phyloP scores from a whole-genome alignment of 1,140 invertebrate genomes.

The Drosophila nikananu region DNA sequence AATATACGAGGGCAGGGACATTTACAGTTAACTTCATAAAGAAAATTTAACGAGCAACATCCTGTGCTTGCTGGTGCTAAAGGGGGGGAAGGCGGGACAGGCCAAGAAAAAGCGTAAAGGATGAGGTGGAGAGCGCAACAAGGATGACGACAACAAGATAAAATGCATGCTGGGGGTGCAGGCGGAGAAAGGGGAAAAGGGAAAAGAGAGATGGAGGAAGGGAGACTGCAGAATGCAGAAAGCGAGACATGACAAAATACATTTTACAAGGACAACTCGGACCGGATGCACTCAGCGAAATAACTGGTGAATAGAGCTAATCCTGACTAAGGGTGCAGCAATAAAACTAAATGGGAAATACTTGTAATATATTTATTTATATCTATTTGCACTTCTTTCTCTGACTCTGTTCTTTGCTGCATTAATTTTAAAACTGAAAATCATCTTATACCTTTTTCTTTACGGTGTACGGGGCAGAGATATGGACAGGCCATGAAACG shows the following conservation, averaged over 20 bases:
- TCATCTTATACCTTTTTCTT: neutral
- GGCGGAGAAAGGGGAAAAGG: too few species aligned
- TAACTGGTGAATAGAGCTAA: neutral
- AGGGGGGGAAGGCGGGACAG: neutral
- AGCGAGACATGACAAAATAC: constrained; percentile 70
- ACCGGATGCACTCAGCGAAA: constrained; percentile 26
- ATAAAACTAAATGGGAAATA: neutral
- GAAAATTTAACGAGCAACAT: constrained; percentile 83
- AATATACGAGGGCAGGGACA: constrained; percentile 56
- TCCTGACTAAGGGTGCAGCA: too few species aligned
- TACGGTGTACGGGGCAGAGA: neutral
- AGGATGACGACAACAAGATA: constrained; percentile 80
- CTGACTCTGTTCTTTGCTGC: too few species aligned
- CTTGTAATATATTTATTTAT: too few species aligned
- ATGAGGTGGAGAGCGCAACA: constrained; percentile 20
- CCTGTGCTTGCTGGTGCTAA: constrained; percentile 56
- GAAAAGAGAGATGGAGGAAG: neutral
- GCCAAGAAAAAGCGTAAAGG: constrained; percentile 4
- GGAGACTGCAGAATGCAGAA: constrained; percentile 24
- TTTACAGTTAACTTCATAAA: constrained; percentile 83
- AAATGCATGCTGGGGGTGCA: constrained; percentile 67
- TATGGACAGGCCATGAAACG: constrained; percentile 57
- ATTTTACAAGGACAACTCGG: constrained; percentile 45
- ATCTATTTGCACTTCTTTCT: too few species aligned
- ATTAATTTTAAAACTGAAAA: too few species aligned